Evolutionary conservation across 2,113 vertebrate genomes (phyloP), one percentile per base, ranked within the genome.

Genomic region (Gopherus evgoodei): DNA sequence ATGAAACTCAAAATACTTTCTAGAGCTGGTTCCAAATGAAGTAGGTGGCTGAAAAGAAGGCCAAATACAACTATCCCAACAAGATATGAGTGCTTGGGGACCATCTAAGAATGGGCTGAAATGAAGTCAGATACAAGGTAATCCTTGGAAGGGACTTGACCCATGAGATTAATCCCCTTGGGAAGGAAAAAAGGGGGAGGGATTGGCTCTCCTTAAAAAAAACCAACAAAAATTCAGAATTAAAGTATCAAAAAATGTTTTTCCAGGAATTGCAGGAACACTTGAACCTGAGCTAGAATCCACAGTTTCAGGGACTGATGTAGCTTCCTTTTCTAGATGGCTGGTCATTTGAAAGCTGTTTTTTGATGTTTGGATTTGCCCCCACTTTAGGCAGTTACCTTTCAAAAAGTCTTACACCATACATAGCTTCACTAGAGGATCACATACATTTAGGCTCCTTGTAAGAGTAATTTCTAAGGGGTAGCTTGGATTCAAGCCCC

Each of bases 11-110:
- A 65, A 16, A 2, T 19, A 25, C 12, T 65, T 47, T 86, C 42
- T 52, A 90, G 9, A 27, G 62, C 1, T 31, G 75, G 24, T 69
- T 86, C 56, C 87, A 93, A 12, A 82, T 12, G 90, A 91, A 87
- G 0, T 0, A 38, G 38, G 17, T 1, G 4, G 86, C 22, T 49
- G 53, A 56, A 80, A 87, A 86, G 80, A 13, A 29, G 1, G 65
- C 8, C 5, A 86, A 8, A 29, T 7, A 72, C 35, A 91, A 91
- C 4, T 59, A 27, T 25, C 49, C 69, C 83, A 42, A 44, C 62
- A 65, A 13, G 42, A 42, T 0, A 81, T 8, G 14, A 62, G 31
- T 17, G 31, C 29, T 65, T 65, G 62, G 31, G 62, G 62, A 56
- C 54, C 54, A 56, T 25, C 22, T 56, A 11, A 25, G 24, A 56